Evolutionary conservation across 2,113 vertebrate genomes (phyloP), one percentile per base, ranked within the genome.

Genomic region (Bos javanicus): DNA sequence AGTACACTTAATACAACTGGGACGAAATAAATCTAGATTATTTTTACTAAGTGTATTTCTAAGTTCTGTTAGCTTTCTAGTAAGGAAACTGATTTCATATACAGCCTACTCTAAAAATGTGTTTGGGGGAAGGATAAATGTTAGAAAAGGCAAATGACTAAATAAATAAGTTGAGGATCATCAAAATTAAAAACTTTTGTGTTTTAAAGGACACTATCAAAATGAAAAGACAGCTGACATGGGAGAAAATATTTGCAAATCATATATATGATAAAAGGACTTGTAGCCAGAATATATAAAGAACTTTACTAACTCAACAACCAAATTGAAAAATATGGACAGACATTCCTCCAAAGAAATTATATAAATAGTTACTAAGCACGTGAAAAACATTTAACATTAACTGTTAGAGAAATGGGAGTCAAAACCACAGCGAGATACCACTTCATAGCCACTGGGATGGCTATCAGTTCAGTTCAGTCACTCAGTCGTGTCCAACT

Each of bases 21-120:
- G 74, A 92, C 74, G 87, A 97, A 94, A n/a, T 81, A 94, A 93
- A 90, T 56, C n/a, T 48, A n/a, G 13, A 23, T 33, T 93, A 2
- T 82, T 96, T 95, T 96, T 80, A 67, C 15, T 46, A 82, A 88
- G 71, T 76, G 33, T 94, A 83, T 94, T 93, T 93, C 36, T 71
- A 98, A 96, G 21, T 97, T 94, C 30, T 9, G 2, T 95, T 86
- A 93, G 74, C 15, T 97, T 96, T 83, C 71, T 89, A 82, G n/a
- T 84, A 89, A 84, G 90, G 25, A 89, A 81, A 36, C 14, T 39
- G 52, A 78, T 96, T 91, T 96, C 39, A 57, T 54, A 43, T 39
- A 95, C 6, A 80, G 3, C 5, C 7, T 94, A 81, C n/a, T 94
- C 62, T 71, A 15, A 97, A 97, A 93, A 81, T 87, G 67, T 93